These are phyloP conservation scores for Apus apus DNA, from an alignment of 2,113 vertebrate species.

Conservation along the genomic window DNA sequence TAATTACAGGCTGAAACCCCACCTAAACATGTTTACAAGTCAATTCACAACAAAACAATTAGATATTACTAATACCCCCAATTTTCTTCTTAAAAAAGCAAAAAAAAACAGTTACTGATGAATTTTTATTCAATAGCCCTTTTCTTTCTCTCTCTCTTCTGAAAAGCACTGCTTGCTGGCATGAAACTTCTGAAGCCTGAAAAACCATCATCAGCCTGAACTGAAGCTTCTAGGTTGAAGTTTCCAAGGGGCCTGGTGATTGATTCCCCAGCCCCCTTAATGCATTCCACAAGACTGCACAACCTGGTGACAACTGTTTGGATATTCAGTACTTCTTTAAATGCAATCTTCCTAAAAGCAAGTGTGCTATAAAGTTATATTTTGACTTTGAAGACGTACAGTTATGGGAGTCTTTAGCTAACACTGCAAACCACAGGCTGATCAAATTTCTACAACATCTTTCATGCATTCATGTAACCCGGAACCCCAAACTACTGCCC, in stretches of 20 bases:
- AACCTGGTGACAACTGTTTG: not conserved
- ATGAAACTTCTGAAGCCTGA: not conserved
- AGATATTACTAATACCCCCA: not conserved
- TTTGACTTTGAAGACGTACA: not conserved
- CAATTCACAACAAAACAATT: not conserved
- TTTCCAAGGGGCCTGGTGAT: not conserved
- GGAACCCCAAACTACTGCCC: not conserved
- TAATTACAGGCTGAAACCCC: not conserved
- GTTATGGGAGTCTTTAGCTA: not conserved
- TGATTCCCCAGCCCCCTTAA: not conserved
- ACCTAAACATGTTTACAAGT: not conserved
- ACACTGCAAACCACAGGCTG: not conserved
- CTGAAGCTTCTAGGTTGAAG: not conserved
- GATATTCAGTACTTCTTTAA: not conserved
- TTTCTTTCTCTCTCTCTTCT: not conserved
- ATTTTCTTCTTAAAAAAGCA: rapidly evolving
- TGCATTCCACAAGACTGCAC: not conserved
- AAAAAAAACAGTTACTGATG: not conserved
- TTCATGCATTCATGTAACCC: rapidly evolving
- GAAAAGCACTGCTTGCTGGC: not conserved
- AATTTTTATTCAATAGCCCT: not conserved
- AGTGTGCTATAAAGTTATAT: not conserved
- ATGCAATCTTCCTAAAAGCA: not conserved
- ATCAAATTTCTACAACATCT: not conserved
- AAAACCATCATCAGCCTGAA: not conserved